Conservation (phyloP, 2,797 vertebrate genomes). For the Cryptoprocta ferox region DNA sequence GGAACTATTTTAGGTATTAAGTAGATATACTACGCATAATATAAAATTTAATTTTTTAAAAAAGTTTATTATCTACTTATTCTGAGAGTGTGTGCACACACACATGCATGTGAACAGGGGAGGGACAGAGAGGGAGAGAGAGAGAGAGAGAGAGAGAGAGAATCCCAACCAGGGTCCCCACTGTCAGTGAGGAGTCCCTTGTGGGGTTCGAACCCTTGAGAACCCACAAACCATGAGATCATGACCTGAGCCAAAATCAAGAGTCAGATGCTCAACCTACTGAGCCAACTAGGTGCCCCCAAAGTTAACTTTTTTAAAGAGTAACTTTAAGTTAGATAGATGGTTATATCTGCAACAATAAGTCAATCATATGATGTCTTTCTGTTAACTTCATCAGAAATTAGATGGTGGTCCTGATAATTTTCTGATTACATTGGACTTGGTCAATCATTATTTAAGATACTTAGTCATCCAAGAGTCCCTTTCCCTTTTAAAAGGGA, state of each 20-base stretch:
- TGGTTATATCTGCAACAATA: neutral
- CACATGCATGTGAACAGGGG: too few species aligned
- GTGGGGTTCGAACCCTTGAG: neutral
- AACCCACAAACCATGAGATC: neutral
- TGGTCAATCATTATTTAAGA: neutral
- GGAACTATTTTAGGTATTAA: neutral
- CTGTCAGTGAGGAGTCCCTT: too few species aligned
- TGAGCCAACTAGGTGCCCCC: neutral
- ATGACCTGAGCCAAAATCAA: neutral
- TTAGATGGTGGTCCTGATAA: conserved; percentile 21
- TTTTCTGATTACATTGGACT: conserved; percentile 37
- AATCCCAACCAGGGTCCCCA: neutral
- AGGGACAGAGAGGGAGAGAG: neutral
- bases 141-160: neutral
- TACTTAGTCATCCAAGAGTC: too few species aligned
- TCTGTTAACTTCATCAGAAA: neutral
- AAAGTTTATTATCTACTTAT: too few species aligned
- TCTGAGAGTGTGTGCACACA: too few species aligned
- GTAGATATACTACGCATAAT: neutral
- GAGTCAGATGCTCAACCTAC: neutral
- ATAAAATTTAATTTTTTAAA: neutral
- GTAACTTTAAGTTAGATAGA: neutral
- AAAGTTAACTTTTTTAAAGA: neutral
- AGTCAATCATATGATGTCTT: neutral
- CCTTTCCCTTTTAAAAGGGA: neutral